Evolutionary conservation across 2,888 invertebrate species (phyloP).

Genomic region (Sesia apiformis): DNA sequence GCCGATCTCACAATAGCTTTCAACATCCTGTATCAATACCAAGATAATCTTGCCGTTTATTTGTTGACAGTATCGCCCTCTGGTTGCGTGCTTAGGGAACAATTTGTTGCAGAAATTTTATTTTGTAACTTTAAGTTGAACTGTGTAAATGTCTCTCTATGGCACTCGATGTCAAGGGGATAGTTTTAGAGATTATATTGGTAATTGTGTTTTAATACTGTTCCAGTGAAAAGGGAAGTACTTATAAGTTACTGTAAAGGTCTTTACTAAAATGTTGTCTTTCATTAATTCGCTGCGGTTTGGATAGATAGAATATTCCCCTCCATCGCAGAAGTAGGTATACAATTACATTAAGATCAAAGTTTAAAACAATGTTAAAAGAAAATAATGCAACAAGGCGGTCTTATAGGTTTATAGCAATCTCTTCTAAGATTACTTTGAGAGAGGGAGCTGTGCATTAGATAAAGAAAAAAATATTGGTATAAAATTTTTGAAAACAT

Average conservation of each 20-base stretch:
- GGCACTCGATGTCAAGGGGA: slow-evolving; percentile 58
- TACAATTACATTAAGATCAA: no score
- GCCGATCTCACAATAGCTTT: slow-evolving; percentile 49
- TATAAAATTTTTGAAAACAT: no score
- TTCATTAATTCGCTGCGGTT: no score
- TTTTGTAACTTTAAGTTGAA: slow-evolving; percentile 7
- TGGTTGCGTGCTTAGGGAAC: no score
- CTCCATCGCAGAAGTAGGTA: no score
- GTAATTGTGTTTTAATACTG: slow-evolving; percentile 60
- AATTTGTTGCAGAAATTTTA: background rate
- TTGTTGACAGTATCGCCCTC: slow-evolving; percentile 1
- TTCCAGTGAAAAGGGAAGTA: slow-evolving; percentile 34
- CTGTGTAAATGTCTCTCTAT: slow-evolving; percentile 30
- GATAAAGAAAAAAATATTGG: no score
- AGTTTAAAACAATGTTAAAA: no score
- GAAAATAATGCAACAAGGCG: no score
- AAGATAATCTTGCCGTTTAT: slow-evolving; percentile 12
- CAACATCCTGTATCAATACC: slow-evolving; percentile 41
- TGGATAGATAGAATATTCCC: no score
- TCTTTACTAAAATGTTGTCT: background rate
- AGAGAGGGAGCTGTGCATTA: no score
- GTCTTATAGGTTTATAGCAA: no score
- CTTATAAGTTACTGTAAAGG: background rate
- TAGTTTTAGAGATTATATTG: slow-evolving; percentile 52
- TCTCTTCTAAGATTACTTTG: no score